A percentile compares a stretch with the other conserved stretches of the same genome.
These are phyloP conservation scores for Sylvia atricapilla DNA, from an alignment of 2,113 vertebrate species.

Conservation along the genomic window DNA sequence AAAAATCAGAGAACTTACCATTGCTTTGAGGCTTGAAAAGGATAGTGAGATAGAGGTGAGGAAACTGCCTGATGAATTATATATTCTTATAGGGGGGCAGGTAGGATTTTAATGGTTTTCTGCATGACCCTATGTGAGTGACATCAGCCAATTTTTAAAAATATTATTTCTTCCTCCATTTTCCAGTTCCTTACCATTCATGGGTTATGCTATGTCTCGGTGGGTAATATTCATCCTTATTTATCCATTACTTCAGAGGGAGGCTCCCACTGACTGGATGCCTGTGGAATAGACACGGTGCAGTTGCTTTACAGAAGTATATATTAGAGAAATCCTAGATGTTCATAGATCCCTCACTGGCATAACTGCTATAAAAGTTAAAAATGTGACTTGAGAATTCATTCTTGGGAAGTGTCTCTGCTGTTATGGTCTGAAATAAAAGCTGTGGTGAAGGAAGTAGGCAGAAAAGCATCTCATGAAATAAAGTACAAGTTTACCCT, in stretches of 20 bases:
- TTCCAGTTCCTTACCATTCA: not conserved
- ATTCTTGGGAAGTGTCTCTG: not conserved
- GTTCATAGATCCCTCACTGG: not conserved
- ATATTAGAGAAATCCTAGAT: not conserved
- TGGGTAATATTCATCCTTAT: not conserved
- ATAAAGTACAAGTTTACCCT: not conserved
- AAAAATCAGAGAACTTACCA: conserved; percentile 57
- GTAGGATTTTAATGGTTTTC: not conserved
- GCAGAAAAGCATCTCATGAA: not conserved
- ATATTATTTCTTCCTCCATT: not conserved
- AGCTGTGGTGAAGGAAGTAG: not conserved
- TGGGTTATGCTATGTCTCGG: not conserved
- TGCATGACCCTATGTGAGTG: not conserved
- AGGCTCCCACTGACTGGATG: not conserved
- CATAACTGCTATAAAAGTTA: not conserved
- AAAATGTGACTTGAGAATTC: not conserved
- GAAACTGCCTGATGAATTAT: not conserved
- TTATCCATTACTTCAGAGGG: not conserved
- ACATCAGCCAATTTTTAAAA: not conserved
- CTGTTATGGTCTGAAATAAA: not conserved
- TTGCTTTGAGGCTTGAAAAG: conserved; percentile 69
- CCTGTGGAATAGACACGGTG: not conserved
- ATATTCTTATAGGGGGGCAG: not conserved
- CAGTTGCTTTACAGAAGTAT: not conserved
- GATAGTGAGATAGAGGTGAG: conserved; percentile 83